These are phyloP conservation scores for Emydocephalus ijimae DNA, from an alignment of 2,113 vertebrate genomes.

Conservation along the genomic window DNA sequence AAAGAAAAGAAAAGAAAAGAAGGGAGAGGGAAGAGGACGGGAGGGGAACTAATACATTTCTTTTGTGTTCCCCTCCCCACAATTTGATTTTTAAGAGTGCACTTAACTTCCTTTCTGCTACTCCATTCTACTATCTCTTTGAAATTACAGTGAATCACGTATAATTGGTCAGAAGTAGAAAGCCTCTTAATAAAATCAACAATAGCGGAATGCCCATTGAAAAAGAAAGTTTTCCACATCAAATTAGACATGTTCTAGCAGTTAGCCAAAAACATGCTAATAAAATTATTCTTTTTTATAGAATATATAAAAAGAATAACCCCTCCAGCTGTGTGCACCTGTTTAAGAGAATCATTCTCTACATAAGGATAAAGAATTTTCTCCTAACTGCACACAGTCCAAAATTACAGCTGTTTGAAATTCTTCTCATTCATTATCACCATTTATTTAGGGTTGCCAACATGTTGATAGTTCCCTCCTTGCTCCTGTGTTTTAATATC, in stretches of 20 bases:
- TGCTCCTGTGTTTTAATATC: background rate
- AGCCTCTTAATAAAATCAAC: background rate
- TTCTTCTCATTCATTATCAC: background rate
- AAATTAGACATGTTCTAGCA: background rate
- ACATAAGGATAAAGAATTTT: background rate
- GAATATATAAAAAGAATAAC: background rate
- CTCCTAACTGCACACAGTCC: background rate
- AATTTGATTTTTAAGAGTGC: background rate
- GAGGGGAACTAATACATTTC: background rate
- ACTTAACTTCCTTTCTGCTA: background rate
- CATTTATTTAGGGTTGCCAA: background rate
- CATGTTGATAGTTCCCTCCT: background rate
- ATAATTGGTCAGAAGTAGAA: background rate
- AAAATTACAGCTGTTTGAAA: background rate
- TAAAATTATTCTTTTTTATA: background rate
- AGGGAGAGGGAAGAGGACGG: accelerated
- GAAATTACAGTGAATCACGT: background rate
- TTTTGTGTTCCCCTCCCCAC: accelerated
- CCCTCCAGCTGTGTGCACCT: background rate
- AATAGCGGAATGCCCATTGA: background rate
- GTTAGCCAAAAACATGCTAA: background rate
- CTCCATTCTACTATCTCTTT: background rate
- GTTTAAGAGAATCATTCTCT: background rate
- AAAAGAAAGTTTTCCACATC: background rate
- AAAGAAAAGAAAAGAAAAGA: accelerated